phyloP scores from a whole-genome alignment of 1,140 invertebrate genomes.

The Drosophila bipectinata region DNA sequence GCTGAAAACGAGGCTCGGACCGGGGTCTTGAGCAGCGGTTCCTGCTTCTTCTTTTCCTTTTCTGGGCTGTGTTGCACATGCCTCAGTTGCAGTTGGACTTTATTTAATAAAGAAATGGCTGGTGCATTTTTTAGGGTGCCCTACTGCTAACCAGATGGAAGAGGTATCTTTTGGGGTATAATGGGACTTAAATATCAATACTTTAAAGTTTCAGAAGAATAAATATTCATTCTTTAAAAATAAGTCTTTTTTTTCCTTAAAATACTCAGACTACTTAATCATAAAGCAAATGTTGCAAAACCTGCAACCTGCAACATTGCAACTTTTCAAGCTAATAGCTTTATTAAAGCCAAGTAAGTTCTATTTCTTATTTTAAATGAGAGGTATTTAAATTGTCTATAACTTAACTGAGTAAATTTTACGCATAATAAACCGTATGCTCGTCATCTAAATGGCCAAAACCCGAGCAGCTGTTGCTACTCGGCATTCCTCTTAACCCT shows the following conservation, averaged over 20 bases:
- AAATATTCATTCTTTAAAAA: too few relatives aligned
- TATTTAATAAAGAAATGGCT: constrained; percentile 76
- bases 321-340: neutral
- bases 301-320: too few relatives aligned
- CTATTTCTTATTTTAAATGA: neutral
- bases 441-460: constrained; percentile 22
- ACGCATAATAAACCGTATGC: constrained; percentile 58
- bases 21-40: constrained; percentile 29
- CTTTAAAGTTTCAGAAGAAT: too few relatives aligned
- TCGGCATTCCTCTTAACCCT: constrained; percentile 42
- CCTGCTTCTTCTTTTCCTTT: constrained; percentile 2
- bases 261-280: neutral
- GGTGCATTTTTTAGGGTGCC: constrained; percentile 57
- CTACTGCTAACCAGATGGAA: constrained; percentile 8
- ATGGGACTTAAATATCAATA: neutral
- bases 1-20: constrained; percentile 24
- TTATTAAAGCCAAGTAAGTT: neutral
- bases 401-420: constrained; percentile 13
- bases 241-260: too few relatives aligned
- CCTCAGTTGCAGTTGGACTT: constrained; percentile 45
- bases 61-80: constrained; percentile 28
- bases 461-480: constrained; percentile 63
- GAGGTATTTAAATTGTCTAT: neutral
- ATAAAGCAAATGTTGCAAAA: neutral
- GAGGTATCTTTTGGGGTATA: constrained; percentile 5